Base-by-base conservation (phyloP, 2,888 invertebrate genomes). In the Brachynemurus nebulosus region DNA sequence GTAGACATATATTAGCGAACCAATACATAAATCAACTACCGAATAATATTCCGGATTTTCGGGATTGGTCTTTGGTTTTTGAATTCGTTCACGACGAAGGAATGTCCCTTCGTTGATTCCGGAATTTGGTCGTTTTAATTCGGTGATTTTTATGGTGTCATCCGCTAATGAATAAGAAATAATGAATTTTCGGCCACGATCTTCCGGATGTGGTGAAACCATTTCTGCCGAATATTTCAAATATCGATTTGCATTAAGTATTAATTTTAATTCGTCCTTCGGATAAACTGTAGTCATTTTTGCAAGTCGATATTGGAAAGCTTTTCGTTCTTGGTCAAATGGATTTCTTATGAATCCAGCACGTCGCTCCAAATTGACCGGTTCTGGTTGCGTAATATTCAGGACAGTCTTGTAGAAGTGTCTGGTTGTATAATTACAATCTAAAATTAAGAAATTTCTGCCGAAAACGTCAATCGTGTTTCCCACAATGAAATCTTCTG, bases 361-460 rank as follows among this genome's bases (percentile, higher is more conserved):
- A 60, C 0, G 85, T 79, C 58, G 89, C 88, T 59, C 86, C 86
- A 3, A 84, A 72, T n/a, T 78, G 69, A 2, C 88, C 88, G 51
- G 82, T 74, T 2, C 79, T 1, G 62, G 53, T 48, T 70, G 70
- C 41, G 64, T 63, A 21, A 68, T 65, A 45, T 66, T 62, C 14
- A 68, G 52, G 2, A 63, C 61, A 41, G 63, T 61, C 48, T 59
- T 58, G 49, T 52, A 90, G 63, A 83, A 90, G 50, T 72, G 75
- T 51, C 86, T 73, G 0, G 90, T 89, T 62, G 85, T 88, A 12
- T 67, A 60, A 57, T 90, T 89, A 58, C 86, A 86, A 59, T 90
- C 83, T 52, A 76, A 78, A 4, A 91, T 63, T 7, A 88, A 66
- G 63, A 90, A 82, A 52, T 74, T 66, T 19, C 83, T 70, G 1